Evolutionary conservation across 2,888 invertebrate species (phyloP), one percentile per base, ranked within the genome.

Genomic region (Catonia carolina): DNA sequence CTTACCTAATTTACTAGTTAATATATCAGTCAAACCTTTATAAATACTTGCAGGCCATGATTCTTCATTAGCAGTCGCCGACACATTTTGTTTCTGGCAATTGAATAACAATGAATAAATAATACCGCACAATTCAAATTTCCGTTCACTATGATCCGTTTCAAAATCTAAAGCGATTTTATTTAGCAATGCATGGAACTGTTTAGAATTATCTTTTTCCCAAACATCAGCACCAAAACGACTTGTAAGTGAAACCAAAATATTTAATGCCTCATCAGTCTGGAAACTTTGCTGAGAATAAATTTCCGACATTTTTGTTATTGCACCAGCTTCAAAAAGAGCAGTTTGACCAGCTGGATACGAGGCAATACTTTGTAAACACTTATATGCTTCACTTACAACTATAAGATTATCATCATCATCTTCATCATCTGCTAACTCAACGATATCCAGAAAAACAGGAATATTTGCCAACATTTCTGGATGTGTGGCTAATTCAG

Each of bases 211-310:
- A 60, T 78, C 79, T 1, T 70, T 67, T 62, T 85, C 84, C 91
- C 91, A 92, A 22, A 87, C 85, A 20, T 76, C 71, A 0, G 82
- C 75, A 1, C 89, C 89, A 69, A 86, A 84, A 62, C 81, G 77
- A 60, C 80, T 82, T 0, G 86, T 86, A 51, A 92, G 72, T 53
- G 83, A 81, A 2, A 88, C 87, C 53, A 91, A 77, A 64, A 93
- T 82, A 66, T 87, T 86, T 33, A 92, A 74, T 0, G 92, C 91
- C 71, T 91, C 89, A 69, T 93, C 93, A 1, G 89, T 89, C 72
- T 91, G 89, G 68, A 92, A 91, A 71, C 89, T 88, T 71, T 89
- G 90, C 62, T 87, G 86, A 0, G 88, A 82, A 70, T 92, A 93
- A 63, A 92, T 88, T 70, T 89, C 86, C 48, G 86, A 85, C 84